Evolutionary conservation across 2,113 vertebrate species (phyloP), one percentile per base, ranked within the genome.

Genomic region (Crypturellus undulatus): DNA sequence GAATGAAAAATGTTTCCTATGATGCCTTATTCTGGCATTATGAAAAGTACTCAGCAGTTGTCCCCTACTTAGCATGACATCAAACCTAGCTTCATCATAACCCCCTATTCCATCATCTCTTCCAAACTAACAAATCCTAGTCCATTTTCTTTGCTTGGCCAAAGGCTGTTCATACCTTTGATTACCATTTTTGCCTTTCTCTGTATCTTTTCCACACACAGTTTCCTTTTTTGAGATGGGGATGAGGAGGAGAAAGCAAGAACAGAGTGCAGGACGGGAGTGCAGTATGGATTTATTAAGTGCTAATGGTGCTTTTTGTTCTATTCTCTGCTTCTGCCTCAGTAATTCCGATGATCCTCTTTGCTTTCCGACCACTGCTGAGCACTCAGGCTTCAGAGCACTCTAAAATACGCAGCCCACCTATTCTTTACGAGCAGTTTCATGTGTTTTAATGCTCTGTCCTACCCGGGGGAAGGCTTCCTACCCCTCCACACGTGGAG

Each of bases 141-240:
- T 15, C 91, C 86, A 84, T 94, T 89, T 93, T 92, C 59, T 89
- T 38, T 79, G 67, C 63, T 42, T 13, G 45, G 64, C 92, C 86
- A 90, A 95, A 96, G 94, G 94, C 86, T 78, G 72, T 62, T 95
- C 58, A 14, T 13, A 71, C 22, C 77, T 95, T 92, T 96, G 92
- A 96, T 96, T 77, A 68, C 25, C 17, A 19, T 20, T 94, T 83
- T 90, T 93, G 56, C 47, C 90, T 69, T 83, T 83, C 71, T 85
- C 75, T 87, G 59, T 85, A 63, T 59, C 68, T 90, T 79, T 78
- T 70, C 69, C 86, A 65, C 69, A 71, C 78, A 60, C 25, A 89
- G 68, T 73, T 68, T 76, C 87, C 19, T 71, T n/a, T 88, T 68
- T 52, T 76, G 84, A 89, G 63, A 38, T 26, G 64, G 24, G 45